Percentiles rank a stretch among this genome's conserved stretches.
These are phyloP conservation scores for Limanda limanda DNA, from an alignment of 2,113 vertebrate genomes.

Conservation along the genomic window DNA sequence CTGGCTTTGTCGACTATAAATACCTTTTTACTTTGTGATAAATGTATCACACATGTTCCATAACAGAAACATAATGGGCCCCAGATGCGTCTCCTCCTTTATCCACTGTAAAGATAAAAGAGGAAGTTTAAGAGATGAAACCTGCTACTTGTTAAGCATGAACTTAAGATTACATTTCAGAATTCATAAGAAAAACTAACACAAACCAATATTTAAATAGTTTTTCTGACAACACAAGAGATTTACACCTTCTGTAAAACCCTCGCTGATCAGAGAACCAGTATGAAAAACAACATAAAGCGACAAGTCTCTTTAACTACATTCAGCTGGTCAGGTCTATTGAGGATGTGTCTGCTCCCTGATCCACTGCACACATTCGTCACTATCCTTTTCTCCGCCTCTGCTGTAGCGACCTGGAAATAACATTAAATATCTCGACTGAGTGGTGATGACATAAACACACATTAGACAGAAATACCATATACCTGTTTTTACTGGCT, in stretches of 20 bases:
- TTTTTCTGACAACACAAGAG: too few relatives aligned
- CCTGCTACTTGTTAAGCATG: background rate
- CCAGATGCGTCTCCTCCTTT: background rate
- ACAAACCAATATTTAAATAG: background rate
- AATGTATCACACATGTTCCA: conserved; percentile 16
- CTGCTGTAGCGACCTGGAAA: background rate
- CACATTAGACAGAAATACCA: conserved; percentile 8
- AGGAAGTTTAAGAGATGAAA: background rate
- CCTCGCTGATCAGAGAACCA: background rate
- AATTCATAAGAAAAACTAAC: background rate
- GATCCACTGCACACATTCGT: conserved; percentile 1
- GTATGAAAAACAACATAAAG: background rate
- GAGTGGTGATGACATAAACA: conserved; percentile 10
- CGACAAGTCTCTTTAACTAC: background rate
- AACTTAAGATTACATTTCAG: background rate
- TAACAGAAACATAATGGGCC: background rate
- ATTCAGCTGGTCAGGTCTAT: background rate
- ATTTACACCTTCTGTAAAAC: background rate
- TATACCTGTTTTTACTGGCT: conserved; percentile 41
- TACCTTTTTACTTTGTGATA: background rate
- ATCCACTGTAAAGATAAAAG: background rate
- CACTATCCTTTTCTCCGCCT: background rate
- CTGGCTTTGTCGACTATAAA: background rate
- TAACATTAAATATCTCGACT: conserved; percentile 17
- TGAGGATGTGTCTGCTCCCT: background rate